Conservation (phyloP, 2,888 invertebrate species). For the Tigriopus californicus region DNA sequence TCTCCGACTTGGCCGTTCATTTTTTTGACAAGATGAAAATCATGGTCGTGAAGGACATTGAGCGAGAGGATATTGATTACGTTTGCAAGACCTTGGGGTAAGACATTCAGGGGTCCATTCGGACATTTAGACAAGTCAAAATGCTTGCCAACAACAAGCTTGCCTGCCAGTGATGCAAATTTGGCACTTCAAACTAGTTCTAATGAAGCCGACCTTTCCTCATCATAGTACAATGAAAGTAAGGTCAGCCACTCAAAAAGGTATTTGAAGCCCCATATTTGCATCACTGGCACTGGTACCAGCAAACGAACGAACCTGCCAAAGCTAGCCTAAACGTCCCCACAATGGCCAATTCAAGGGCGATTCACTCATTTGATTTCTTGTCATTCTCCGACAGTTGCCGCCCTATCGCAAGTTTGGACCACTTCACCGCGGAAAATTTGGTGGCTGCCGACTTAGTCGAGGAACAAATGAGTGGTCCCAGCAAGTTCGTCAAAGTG, state of each 20-base stretch:
- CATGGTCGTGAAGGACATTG: conserved; percentile 92
- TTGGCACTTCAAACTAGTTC: not conserved
- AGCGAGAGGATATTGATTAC: conserved; percentile 94
- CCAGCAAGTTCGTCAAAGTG: conserved; percentile 61
- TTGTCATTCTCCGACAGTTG: no score
- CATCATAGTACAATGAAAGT: no score
- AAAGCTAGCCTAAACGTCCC: no score
- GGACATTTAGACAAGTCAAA: not conserved
- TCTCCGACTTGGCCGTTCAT: conserved; percentile 89
- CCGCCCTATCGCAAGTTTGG: conserved; percentile 91
- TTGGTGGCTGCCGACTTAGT: conserved; percentile 77
- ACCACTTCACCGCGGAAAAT: conserved; percentile 85
- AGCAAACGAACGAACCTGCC: no score
- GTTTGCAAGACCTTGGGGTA: conserved; percentile 51
- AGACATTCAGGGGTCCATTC: conserved; percentile 14
- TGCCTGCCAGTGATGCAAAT: no score
- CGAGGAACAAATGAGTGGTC: conserved; percentile 76
- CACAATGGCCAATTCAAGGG: no score
- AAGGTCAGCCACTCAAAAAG: no score
- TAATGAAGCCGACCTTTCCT: not conserved
- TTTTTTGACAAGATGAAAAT: conserved; percentile 98
- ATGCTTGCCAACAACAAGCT: not conserved
- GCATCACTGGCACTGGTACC: no score
- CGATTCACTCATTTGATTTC: no score
- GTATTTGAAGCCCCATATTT: no score